These are phyloP conservation scores for Hippotragus niger DNA, from an alignment of 2,113 vertebrate genomes.

Conservation along the genomic window DNA sequence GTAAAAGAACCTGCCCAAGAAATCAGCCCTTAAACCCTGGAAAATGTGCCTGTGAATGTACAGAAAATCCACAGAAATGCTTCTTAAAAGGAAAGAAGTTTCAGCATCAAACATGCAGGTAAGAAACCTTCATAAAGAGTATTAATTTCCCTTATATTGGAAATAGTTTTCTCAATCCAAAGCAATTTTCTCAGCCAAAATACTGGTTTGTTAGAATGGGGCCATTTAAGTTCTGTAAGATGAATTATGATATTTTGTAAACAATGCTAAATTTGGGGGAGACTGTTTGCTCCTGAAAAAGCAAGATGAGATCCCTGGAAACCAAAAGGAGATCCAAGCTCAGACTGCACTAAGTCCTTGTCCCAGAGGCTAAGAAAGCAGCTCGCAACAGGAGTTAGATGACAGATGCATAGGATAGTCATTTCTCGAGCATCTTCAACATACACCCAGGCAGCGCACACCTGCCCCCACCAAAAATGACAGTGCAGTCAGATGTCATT, in stretches of 20 bases:
- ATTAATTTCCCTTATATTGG: not conserved
- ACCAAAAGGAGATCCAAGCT: not conserved
- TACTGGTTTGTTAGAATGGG: not conserved
- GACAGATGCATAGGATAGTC: too few species aligned
- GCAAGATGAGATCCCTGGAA: too few species aligned
- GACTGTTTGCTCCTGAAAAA: not conserved
- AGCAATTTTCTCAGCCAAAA: not conserved
- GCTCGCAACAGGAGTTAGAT: not conserved
- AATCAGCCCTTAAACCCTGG: constrained; percentile 91
- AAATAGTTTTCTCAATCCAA: not conserved
- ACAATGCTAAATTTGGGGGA: not conserved
- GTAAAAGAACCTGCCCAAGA: constrained; percentile 89
- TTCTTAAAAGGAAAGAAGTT: constrained; percentile 94
- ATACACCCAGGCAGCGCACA: not conserved
- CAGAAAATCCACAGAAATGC: constrained; percentile 93
- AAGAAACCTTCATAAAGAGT: not conserved
- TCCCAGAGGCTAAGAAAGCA: not conserved
- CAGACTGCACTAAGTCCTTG: not conserved
- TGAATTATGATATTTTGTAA: not conserved
- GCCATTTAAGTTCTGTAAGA: not conserved
- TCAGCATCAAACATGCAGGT: constrained; percentile 95
- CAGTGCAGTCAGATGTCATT: not conserved
- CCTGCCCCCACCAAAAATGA: not conserved
- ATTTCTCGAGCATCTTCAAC: not conserved
- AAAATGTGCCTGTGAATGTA: constrained; percentile 94